These are phyloP conservation scores for Symphodus melops DNA, from an alignment of 2,113 vertebrate genomes.

Conservation along the genomic window DNA sequence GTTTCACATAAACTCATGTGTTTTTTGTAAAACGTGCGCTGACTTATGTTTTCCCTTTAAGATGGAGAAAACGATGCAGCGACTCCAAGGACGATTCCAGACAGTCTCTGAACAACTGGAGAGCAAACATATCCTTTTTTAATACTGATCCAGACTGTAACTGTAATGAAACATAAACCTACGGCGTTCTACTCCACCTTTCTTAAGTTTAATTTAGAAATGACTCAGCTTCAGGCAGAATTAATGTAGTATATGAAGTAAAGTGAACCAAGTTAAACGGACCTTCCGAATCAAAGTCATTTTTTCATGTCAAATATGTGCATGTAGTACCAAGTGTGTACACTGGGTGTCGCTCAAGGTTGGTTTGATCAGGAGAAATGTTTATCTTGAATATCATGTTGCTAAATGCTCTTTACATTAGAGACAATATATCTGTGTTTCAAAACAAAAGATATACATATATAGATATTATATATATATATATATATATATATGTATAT, in stretches of 20 bases:
- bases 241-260: neutral
- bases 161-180: too few species aligned
- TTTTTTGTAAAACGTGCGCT: neutral
- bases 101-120: slow-evolving; percentile 82
- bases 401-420: too few species aligned
- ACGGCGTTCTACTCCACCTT: neutral
- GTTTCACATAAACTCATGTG: slow-evolving; percentile 14
- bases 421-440: too few species aligned
- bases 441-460: too few species aligned
- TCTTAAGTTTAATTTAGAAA: too few species aligned
- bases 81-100: slow-evolving; percentile 86
- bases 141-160: too few species aligned
- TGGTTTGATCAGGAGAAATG: too few species aligned
- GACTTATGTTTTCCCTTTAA: slow-evolving; percentile 43
- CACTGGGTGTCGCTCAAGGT: slow-evolving; percentile 6
- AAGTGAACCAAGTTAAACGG: neutral
- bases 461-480: too few species aligned
- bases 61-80: slow-evolving; percentile 87
- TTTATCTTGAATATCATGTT: neutral
- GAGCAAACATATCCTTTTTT: slow-evolving; percentile 89
- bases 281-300: neutral
- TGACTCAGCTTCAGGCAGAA: neutral
- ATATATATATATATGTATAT: too few species aligned
- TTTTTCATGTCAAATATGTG: neutral
- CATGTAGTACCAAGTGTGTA: neutral